Percentiles rank a stretch among this genome's conserved stretches.
These are phyloP conservation scores for Lytechinus variegatus DNA, from an alignment of 35 echinoderm and acorn worm species.

Conservation along the genomic window DNA sequence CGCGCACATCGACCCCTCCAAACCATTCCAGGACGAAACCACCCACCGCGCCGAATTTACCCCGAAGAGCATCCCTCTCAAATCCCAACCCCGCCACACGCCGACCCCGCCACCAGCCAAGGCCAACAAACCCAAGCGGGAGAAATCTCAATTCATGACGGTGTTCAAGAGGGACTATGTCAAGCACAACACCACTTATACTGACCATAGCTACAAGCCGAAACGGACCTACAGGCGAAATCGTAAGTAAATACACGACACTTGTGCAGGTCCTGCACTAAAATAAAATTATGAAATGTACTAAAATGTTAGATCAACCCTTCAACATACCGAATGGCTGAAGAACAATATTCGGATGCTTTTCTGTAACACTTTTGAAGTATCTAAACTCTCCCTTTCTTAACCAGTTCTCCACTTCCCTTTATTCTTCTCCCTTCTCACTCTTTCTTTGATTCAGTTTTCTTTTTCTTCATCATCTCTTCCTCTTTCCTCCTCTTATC, in stretches of 20 bases:
- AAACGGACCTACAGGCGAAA: constrained; percentile 66
- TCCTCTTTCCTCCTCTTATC: too few species aligned
- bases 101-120: neutral
- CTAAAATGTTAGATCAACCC: too few species aligned
- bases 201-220: constrained; percentile 85
- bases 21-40: constrained; percentile 81
- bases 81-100: too few species aligned
- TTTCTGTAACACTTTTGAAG: too few species aligned
- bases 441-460: neutral
- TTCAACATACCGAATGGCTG: too few species aligned
- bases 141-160: constrained; percentile 68
- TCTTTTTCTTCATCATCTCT: neutral
- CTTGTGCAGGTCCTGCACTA: too few species aligned
- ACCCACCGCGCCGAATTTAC: constrained; percentile 81
- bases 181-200: constrained; percentile 54
- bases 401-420: too few species aligned
- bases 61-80: constrained; percentile 54
- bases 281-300: too few species aligned
- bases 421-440: too few species aligned
- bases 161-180: constrained; percentile 84
- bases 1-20: constrained; percentile 35
- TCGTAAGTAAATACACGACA: constrained; percentile 39
- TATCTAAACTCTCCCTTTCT: too few species aligned
- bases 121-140: constrained; percentile 20
- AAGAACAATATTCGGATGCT: too few species aligned